Evolutionary conservation across 2,797 vertebrate genomes (phyloP).

Genomic region (Hipposideros larvatus): DNA sequence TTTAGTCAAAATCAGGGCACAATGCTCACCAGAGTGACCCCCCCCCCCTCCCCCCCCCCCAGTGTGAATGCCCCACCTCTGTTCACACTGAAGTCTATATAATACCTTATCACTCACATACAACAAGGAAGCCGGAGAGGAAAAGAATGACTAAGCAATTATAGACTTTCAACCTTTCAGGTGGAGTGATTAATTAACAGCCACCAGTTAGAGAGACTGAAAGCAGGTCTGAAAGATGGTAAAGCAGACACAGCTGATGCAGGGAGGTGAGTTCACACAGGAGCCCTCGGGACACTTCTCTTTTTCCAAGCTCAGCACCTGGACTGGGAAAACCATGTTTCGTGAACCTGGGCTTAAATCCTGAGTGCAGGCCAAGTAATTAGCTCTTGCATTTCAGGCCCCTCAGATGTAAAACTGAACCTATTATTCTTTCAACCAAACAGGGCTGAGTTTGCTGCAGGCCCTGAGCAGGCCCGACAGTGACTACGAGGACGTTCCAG

Average conservation of each 20-base stretch:
- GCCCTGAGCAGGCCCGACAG: accelerated
- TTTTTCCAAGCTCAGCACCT: not conserved
- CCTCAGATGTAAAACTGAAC: not conserved
- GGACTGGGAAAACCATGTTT: not conserved
- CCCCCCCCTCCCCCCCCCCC: too few species aligned
- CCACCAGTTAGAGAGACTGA: not conserved
- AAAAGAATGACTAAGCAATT: not conserved
- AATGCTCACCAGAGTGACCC: not conserved
- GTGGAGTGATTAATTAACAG: not conserved
- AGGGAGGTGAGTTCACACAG: accelerated
- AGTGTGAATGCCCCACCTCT: accelerated
- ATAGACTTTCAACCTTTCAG: not conserved
- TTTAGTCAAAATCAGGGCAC: not conserved
- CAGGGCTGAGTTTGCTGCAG: not conserved
- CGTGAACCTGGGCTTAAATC: not conserved
- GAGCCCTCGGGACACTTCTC: not conserved
- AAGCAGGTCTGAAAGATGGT: not conserved
- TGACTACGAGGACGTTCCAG: accelerated
- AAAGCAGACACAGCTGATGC: accelerated
- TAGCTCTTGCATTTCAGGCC: not conserved
- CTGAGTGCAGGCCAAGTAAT: not conserved
- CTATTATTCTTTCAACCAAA: not conserved
- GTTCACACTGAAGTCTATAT: too few species aligned
- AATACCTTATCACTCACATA: not conserved
- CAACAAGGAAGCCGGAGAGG: not conserved